Evolutionary conservation across 2,797 vertebrate species (phyloP).

Genomic region (Sphaeramia orbicularis): DNA sequence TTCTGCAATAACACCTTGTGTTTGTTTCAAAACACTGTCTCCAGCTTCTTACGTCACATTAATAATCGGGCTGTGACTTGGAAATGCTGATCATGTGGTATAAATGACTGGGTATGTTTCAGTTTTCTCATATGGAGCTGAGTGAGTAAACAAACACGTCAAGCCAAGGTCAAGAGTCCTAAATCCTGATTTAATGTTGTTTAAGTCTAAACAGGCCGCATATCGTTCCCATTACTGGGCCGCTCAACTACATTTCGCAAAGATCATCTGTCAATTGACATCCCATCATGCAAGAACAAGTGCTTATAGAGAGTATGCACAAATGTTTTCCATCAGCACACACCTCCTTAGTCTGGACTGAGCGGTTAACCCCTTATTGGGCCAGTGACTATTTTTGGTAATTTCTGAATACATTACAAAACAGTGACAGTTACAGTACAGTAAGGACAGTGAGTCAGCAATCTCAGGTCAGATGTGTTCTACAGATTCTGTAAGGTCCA

Average conservation of each 20-base stretch:
- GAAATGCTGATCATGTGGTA: not conserved
- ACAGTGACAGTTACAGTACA: too few species aligned
- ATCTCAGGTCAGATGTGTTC: too few species aligned
- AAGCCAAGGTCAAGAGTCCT: not conserved
- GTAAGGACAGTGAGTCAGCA: too few species aligned
- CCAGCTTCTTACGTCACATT: not conserved
- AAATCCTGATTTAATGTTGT: constrained; percentile 15
- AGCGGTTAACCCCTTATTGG: too few species aligned
- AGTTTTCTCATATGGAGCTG: not conserved
- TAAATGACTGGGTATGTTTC: not conserved
- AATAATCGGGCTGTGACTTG: not conserved
- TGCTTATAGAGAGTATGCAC: too few species aligned
- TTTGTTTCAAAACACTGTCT: constrained; percentile 18
- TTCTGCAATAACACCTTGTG: not conserved
- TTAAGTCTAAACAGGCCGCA: not conserved
- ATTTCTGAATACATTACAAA: too few species aligned
- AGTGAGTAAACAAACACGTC: not conserved
- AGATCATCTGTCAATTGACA: constrained; percentile 8
- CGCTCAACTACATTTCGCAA: constrained; percentile 1
- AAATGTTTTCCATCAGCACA: too few species aligned
- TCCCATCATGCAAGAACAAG: too few species aligned
- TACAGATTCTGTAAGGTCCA: too few species aligned
- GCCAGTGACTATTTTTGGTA: too few species aligned
- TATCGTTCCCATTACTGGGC: not conserved
- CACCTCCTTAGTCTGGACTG: too few species aligned